These are phyloP conservation scores for Phalanger gymnotis DNA, from an alignment of 2,797 vertebrate species.

Conservation along the genomic window DNA sequence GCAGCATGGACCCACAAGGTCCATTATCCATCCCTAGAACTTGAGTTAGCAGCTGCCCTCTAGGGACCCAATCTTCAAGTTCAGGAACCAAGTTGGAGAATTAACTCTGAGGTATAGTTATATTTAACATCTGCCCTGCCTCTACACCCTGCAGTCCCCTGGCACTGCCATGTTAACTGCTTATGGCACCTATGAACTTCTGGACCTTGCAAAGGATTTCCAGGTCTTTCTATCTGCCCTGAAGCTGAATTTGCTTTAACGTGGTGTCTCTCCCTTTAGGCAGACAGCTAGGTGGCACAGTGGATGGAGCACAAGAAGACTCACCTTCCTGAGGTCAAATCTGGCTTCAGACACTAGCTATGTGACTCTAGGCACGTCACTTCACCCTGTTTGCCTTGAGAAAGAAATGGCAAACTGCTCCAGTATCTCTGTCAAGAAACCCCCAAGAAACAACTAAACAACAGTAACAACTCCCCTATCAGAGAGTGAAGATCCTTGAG, in stretches of 20 bases:
- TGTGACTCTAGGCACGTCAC: neutral
- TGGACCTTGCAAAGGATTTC: neutral
- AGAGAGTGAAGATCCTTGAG: neutral
- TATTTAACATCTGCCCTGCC: neutral
- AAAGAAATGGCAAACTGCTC: neutral
- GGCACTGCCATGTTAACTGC: neutral
- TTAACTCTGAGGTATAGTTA: neutral
- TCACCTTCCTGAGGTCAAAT: neutral
- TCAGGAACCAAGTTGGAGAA: neutral
- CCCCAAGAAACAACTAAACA: neutral
- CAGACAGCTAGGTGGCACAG: neutral
- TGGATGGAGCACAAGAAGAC: neutral
- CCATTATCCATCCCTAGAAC: neutral
- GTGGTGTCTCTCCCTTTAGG: neutral
- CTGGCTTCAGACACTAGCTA: neutral
- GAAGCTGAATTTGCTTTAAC: neutral
- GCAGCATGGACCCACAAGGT: neutral
- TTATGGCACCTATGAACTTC: neutral
- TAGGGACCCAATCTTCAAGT: neutral
- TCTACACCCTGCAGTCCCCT: neutral
- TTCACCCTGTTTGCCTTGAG: neutral
- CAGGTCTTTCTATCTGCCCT: neutral
- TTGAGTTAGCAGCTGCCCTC: neutral
- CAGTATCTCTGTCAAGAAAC: neutral
- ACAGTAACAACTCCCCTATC: neutral